A percentile compares a stretch with the other conserved stretches of the same genome.
Conservation (phyloP, 1,140 invertebrate genomes). For the Araneus ventricosus region DNA sequence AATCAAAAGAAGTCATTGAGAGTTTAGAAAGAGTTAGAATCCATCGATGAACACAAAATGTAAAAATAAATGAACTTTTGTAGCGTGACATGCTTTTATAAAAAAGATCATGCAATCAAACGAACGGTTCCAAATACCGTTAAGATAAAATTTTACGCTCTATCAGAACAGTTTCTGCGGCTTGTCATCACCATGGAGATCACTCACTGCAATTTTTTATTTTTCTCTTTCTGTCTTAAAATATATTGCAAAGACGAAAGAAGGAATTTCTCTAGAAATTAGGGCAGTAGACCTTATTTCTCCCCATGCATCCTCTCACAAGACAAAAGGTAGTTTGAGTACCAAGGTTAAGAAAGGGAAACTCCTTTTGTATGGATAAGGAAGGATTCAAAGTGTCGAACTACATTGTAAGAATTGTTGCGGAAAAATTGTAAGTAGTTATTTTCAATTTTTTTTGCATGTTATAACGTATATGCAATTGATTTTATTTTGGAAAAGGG, state of each 20-base stretch:
- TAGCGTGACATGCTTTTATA: background rate
- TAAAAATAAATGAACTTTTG: background rate
- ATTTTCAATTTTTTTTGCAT: background rate
- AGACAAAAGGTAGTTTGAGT: background rate
- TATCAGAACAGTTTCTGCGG: slow-evolving; percentile 10
- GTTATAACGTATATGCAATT: no score
- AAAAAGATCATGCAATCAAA: slow-evolving; percentile 25
- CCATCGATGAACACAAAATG: background rate
- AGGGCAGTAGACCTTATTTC: background rate
- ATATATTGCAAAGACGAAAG: background rate
- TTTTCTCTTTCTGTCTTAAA: background rate
- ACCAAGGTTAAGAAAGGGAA: background rate
- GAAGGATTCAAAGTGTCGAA: background rate
- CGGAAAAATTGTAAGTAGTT: slow-evolving; percentile 26
- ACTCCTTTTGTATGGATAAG: background rate
- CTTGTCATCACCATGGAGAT: slow-evolving; percentile 41
- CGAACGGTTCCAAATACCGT: background rate
- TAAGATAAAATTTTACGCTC: background rate
- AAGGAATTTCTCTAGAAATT: slow-evolving; percentile 21
- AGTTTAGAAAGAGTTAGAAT: no score
- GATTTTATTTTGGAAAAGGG: no score
- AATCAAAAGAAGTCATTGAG: no score
- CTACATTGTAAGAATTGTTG: background rate
- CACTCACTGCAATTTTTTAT: background rate
- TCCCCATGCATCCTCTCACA: background rate